Evolutionary conservation across 2,888 invertebrate species (phyloP).

Genomic region (Melipona beecheii): DNA sequence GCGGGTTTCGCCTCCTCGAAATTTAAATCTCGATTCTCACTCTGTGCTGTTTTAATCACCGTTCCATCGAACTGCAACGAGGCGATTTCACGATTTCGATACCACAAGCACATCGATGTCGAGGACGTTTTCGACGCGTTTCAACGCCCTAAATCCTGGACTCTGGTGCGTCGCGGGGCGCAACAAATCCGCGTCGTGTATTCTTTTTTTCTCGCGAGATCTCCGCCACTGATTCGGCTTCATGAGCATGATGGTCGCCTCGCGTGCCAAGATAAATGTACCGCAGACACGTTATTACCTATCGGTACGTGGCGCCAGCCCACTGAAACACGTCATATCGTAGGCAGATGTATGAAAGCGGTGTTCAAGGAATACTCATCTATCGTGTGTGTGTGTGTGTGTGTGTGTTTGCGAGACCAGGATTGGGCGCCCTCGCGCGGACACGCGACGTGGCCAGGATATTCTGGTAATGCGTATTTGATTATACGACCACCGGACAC

Average conservation of each 20-base stretch:
- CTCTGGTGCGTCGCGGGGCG: background rate
- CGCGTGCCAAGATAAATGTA: constrained; percentile 77
- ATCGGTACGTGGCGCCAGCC: constrained; percentile 67
- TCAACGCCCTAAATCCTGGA: constrained; percentile 24
- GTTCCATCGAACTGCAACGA: too few species aligned
- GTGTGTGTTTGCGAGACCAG: constrained; percentile 10
- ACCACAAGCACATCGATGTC: too few species aligned
- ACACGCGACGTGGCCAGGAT: constrained; percentile 68
- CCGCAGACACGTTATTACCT: constrained; percentile 70
- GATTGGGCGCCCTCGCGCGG: constrained; percentile 14
- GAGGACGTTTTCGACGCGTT: constrained; percentile 10
- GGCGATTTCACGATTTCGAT: too few species aligned
- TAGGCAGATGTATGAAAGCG: constrained; percentile 58
- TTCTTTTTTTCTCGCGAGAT: constrained; percentile 40
- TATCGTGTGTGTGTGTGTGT: constrained; percentile 17
- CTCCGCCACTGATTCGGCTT: constrained; percentile 65
- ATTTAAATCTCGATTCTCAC: too few species aligned
- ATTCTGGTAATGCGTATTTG: constrained; percentile 81
- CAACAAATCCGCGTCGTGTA: constrained; percentile 48
- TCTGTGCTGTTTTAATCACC: too few species aligned
- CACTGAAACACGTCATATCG: constrained; percentile 60
- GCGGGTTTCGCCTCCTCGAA: too few species aligned
- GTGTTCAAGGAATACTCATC: constrained; percentile 63
- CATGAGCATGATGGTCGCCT: constrained; percentile 79
- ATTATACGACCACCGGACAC: constrained; percentile 74